Evolutionary conservation across 1,140 invertebrate genomes (phyloP).

Genomic region (Ridgeia piscesae): DNA sequence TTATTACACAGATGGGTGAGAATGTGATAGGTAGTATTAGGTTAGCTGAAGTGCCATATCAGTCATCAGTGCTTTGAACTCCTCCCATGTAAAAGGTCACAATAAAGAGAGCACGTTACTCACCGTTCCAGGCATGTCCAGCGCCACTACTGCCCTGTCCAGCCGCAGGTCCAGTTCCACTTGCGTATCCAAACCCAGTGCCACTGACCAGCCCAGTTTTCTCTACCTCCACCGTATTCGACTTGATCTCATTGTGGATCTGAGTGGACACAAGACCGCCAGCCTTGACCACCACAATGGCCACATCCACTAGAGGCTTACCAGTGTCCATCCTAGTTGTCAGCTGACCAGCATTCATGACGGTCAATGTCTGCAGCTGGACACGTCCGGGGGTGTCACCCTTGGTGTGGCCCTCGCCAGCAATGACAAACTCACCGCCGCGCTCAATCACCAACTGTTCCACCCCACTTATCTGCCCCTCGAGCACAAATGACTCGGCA

Average conservation of each 20-base stretch:
- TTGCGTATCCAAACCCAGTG: slow-evolving; percentile 26
- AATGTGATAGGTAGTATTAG: too few relatives aligned
- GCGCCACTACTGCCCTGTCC: slow-evolving; percentile 36
- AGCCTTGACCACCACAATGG: slow-evolving; percentile 35
- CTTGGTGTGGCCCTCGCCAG: slow-evolving; percentile 34
- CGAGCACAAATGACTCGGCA: slow-evolving; percentile 37
- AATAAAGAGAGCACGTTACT: slow-evolving; percentile 22
- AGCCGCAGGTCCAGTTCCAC: slow-evolving; percentile 30
- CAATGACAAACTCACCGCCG: slow-evolving; percentile 36
- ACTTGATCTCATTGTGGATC: slow-evolving; percentile 29
- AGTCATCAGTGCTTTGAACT: too few relatives aligned
- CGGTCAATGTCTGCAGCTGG: slow-evolving; percentile 31
- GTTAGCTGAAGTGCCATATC: background rate
- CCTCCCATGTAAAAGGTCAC: background rate
- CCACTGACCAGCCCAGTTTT: slow-evolving; percentile 35
- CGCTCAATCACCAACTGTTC: slow-evolving; percentile 41
- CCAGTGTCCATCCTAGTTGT: slow-evolving; percentile 29
- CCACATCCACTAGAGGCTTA: slow-evolving; percentile 30
- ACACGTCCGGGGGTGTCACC: slow-evolving; percentile 36
- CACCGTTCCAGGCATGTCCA: slow-evolving; percentile 38
- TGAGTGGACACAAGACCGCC: slow-evolving; percentile 32
- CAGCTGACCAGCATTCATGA: slow-evolving; percentile 39
- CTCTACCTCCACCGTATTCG: slow-evolving; percentile 35
- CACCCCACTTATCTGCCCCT: slow-evolving; percentile 41
- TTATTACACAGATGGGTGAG: too few relatives aligned